Evolutionary conservation across 2,113 vertebrate genomes (phyloP).

Genomic region (Xiphophorus hellerii): DNA sequence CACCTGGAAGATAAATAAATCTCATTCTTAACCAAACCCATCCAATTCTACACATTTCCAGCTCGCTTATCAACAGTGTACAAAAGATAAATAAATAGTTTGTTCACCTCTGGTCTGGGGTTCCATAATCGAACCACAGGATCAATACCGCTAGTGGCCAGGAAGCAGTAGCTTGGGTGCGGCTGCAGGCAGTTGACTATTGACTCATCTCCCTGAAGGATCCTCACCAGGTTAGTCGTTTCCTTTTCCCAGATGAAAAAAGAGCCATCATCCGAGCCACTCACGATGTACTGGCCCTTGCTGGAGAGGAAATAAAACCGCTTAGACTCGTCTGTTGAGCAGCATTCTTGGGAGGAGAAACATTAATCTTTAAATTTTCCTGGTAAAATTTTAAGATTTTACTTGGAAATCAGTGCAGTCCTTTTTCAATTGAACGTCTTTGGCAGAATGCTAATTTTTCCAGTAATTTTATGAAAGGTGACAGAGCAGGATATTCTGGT

Average conservation of each 20-base stretch:
- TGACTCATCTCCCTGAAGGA: conserved; percentile 96
- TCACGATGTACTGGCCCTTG: conserved; percentile 97
- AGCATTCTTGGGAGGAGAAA: background rate
- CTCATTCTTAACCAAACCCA: background rate
- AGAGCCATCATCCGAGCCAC: conserved; percentile 96
- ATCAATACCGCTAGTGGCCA: conserved; percentile 97
- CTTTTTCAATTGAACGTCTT: background rate
- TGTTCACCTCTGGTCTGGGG: conserved; percentile 91
- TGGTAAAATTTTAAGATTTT: background rate
- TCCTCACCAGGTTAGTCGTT: conserved; percentile 94
- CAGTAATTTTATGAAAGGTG: background rate
- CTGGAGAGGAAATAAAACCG: conserved; percentile 67
- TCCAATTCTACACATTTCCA: background rate
- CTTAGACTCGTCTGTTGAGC: conserved; percentile 2
- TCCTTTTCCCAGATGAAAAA: conserved; percentile 99
- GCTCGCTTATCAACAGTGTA: background rate
- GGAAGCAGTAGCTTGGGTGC: conserved; percentile 96
- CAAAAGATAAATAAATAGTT: background rate
- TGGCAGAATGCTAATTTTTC: background rate
- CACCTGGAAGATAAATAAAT: too few species aligned
- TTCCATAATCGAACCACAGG: conserved; percentile 96
- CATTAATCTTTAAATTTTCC: background rate
- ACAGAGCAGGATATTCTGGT: background rate
- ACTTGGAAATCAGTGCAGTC: background rate
- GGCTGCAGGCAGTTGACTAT: conserved; percentile 99